phyloP scores from a whole-genome alignment of 2,113 vertebrate genomes.

The Lanius ludovicianus region DNA sequence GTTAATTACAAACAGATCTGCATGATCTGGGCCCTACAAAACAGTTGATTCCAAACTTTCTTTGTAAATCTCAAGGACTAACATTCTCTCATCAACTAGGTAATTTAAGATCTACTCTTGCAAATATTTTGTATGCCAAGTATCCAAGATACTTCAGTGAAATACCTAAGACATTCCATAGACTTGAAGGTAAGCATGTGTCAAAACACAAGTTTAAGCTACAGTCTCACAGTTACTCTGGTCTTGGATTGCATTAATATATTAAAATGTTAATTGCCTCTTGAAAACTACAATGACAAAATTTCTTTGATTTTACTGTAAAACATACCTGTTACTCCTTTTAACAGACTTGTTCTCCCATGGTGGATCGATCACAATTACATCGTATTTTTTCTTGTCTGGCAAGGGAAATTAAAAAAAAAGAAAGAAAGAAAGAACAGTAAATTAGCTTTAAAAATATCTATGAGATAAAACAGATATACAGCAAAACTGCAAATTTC shows the following conservation, averaged over 20 bases:
- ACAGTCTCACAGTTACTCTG: background rate
- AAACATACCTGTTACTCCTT: slow-evolving; percentile 87
- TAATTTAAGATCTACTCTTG: background rate
- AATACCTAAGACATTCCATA: background rate
- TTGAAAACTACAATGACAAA: background rate
- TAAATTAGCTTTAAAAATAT: background rate
- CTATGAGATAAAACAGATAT: background rate
- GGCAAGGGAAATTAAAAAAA: background rate
- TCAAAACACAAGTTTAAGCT: background rate
- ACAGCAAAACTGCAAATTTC: background rate
- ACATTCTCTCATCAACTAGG: background rate
- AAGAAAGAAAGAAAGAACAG: background rate
- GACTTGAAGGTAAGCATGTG: background rate
- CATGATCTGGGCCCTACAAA: background rate
- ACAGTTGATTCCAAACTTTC: background rate
- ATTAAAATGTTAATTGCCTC: background rate
- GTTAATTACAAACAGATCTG: background rate
- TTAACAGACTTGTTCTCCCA: slow-evolving; percentile 98
- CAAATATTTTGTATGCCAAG: background rate
- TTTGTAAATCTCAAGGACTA: background rate
- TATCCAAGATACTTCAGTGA: background rate
- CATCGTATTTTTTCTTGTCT: slow-evolving; percentile 84
- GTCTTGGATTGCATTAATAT: background rate
- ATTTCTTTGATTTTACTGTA: background rate
- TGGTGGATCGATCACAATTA: slow-evolving; percentile 92